Percentiles rank a stretch among this genome's conserved stretches.
phyloP scores from a whole-genome alignment of 2,113 vertebrate genomes.

The Dolichallabes microphthalmus region DNA sequence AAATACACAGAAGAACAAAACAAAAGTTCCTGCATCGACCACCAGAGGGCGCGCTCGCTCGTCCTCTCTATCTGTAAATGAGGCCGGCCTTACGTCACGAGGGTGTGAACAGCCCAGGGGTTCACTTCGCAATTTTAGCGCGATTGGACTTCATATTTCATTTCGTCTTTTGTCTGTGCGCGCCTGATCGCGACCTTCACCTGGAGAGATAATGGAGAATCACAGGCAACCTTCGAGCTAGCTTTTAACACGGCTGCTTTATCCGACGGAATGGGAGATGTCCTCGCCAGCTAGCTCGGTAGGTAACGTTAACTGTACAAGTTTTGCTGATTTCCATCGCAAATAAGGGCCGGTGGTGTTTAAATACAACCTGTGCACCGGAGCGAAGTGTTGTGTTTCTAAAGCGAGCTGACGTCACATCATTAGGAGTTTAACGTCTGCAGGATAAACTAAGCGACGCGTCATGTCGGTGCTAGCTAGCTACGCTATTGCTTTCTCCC shows the following conservation, averaged over 20 bases:
- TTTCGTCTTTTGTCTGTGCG: background rate
- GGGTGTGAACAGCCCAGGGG: slow-evolving; percentile 42
- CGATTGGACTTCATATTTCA: slow-evolving; percentile 16
- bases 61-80: background rate
- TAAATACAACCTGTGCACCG: background rate
- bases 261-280: slow-evolving; percentile 31
- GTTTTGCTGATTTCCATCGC: background rate
- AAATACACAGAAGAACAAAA: background rate
- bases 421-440: background rate
- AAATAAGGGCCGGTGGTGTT: background rate
- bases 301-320: slow-evolving; percentile 46
- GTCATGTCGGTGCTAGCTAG: background rate
- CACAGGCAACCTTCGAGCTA: slow-evolving; percentile 34
- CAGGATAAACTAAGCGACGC: background rate
- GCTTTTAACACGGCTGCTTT: slow-evolving; percentile 12
- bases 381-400: background rate
- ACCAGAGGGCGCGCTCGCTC: background rate
- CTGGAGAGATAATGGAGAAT: slow-evolving; percentile 31
- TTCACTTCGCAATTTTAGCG: slow-evolving; percentile 21
- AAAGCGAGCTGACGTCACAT: background rate
- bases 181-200: slow-evolving; percentile 1
- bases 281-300: slow-evolving; percentile 47
- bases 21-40: background rate
- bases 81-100: slow-evolving; percentile 41
- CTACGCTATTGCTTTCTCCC: background rate